These are phyloP conservation scores for Caerostris darwini DNA, from an alignment of 1,140 invertebrate genomes.

Conservation along the genomic window DNA sequence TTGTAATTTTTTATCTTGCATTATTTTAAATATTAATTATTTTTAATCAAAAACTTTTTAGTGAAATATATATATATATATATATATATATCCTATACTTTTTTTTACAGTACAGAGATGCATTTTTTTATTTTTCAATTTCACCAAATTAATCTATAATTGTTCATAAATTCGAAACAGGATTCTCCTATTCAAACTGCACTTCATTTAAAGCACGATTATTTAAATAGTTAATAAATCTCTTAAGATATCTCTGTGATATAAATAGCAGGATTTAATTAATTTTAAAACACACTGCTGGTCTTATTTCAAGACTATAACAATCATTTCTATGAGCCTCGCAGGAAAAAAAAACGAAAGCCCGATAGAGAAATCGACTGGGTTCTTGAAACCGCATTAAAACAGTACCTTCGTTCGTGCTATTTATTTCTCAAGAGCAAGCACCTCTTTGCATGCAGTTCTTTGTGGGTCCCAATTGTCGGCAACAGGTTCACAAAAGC, in stretches of 20 bases:
- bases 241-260: neutral
- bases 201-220: neutral
- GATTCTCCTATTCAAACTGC: neutral
- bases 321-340: neutral
- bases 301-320: neutral
- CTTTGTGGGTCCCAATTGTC: constrained; percentile 46
- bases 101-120: neutral
- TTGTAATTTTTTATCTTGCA: no score
- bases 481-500: constrained; percentile 65
- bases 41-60: no score
- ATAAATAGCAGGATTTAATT: constrained; percentile 25
- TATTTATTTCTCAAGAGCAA: neutral
- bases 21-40: no score
- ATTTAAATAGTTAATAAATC: no score
- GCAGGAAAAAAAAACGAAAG: neutral
- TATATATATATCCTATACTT: no score
- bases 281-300: neutral
- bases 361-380: neutral
- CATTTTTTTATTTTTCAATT: neutral
- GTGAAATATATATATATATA: no score
- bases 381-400: neutral
- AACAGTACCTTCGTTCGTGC: neutral
- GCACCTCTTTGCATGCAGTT: neutral
- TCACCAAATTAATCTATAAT: neutral
- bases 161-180: neutral